Percentiles rank a stretch among this genome's conserved stretches.
Evolutionary conservation across 2,888 invertebrate species (phyloP).

Genomic region (Axea sp.): DNA sequence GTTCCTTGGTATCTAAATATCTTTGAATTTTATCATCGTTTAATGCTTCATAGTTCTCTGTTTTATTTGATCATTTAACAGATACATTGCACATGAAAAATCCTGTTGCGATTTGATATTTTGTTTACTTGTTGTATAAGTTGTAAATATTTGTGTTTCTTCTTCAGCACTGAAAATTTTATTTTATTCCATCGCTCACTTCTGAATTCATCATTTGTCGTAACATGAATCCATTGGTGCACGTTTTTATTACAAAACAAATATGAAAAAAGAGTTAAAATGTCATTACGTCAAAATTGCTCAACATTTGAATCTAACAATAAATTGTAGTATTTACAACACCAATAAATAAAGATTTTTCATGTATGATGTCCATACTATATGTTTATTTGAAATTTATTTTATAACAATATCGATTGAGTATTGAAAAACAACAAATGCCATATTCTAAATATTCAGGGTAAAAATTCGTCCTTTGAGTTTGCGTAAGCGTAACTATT

Average conservation of each 20-base stretch:
- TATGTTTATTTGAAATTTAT: constrained; percentile 15
- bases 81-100: too few relatives aligned
- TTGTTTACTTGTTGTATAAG: not conserved
- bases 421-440: constrained; percentile 10
- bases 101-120: too few relatives aligned
- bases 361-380: too few relatives aligned
- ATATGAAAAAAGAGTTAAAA: constrained; percentile 26
- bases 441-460: too few relatives aligned
- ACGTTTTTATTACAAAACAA: constrained; percentile 11
- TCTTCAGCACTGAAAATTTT: too few relatives aligned
- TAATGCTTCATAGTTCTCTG: too few relatives aligned
- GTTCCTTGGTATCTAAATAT: too few relatives aligned
- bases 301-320: constrained; percentile 1
- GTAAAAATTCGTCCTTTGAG: not conserved
- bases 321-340: constrained; percentile 11
- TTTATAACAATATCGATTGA: constrained; percentile 3
- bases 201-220: constrained; percentile 10
- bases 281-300: constrained; percentile 6
- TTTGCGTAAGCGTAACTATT: constrained; percentile 9
- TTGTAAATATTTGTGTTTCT: constrained; percentile 29
- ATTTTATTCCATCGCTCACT: constrained; percentile 1
- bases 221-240: constrained; percentile 2
- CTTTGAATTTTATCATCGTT: too few relatives aligned
- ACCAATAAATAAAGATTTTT: constrained; percentile 23
- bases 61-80: too few relatives aligned